Percentiles rank a stretch among this genome's conserved stretches.
These are phyloP conservation scores for Aromia moschata DNA, from an alignment of 2,888 invertebrate genomes.

Conservation along the genomic window DNA sequence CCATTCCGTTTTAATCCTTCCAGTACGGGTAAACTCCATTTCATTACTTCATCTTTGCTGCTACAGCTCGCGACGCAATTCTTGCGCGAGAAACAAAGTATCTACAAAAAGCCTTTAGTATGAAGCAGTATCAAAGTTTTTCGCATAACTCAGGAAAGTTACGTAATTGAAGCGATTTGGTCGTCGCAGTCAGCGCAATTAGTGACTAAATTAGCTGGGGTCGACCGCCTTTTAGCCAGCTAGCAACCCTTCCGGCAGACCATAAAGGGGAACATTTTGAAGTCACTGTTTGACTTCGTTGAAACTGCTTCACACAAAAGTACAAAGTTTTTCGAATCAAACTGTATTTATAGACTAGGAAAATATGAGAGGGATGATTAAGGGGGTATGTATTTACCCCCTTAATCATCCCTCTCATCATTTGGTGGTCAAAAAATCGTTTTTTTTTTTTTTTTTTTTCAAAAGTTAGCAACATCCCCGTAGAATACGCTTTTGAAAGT, in stretches of 20 bases:
- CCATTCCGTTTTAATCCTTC: too few species aligned
- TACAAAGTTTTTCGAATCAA: too few species aligned
- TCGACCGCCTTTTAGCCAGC: slow-evolving; percentile 10
- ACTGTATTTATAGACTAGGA: too few species aligned
- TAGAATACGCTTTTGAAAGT: too few species aligned
- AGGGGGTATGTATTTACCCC: too few species aligned
- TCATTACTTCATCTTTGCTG: not conserved
- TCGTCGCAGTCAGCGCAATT: slow-evolving; percentile 54
- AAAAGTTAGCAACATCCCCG: too few species aligned
- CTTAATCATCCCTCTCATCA: too few species aligned
- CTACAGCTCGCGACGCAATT: slow-evolving; percentile 1
- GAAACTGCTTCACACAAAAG: too few species aligned
- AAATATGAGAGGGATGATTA: too few species aligned
- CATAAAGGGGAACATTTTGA: slow-evolving; percentile 13
- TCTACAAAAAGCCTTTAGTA: slow-evolving; percentile 1
- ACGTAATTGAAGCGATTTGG: slow-evolving; percentile 55
- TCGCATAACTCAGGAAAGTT: slow-evolving; percentile 54
- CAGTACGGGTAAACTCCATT: too few species aligned
- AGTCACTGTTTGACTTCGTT: not conserved
- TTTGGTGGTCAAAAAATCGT: too few species aligned
- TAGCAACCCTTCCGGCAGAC: slow-evolving; percentile 9
- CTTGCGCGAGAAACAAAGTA: not conserved
- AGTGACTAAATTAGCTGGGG: slow-evolving; percentile 51
- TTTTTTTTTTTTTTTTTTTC: too few species aligned
- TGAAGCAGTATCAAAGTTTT: slow-evolving; percentile 48